Conservation (phyloP, 2,888 invertebrate species). For the Scaptodrosophila latifasciaeformis region DNA sequence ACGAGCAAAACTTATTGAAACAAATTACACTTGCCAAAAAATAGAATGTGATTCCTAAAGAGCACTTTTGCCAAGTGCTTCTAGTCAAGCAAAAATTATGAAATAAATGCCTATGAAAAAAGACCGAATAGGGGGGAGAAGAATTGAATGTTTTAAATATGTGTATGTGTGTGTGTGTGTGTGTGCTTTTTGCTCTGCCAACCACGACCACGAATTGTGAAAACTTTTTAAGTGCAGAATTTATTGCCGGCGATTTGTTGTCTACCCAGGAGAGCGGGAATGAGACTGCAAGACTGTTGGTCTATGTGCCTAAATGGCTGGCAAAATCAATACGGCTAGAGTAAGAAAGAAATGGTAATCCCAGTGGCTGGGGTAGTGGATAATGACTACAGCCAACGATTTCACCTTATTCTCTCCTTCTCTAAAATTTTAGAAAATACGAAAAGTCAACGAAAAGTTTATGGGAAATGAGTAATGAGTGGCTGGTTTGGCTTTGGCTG, state of each 20-base stretch:
- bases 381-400: conserved; percentile 27
- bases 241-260: conserved; percentile 61
- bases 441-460: conserved; percentile 63
- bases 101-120: not conserved
- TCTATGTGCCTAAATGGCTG: conserved; percentile 44
- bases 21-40: too few species aligned
- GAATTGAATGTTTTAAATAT: not conserved
- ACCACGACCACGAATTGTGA: conserved; percentile 28
- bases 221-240: conserved; percentile 66
- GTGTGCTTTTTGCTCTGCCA: too few species aligned
- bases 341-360: not conserved
- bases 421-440: conserved; percentile 55
- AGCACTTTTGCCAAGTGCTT: too few species aligned
- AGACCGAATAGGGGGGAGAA: not conserved
- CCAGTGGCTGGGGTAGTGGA: conserved; percentile 25
- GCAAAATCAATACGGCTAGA: conserved; percentile 51
- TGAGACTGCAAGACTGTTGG: not conserved
- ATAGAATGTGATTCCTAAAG: too few species aligned
- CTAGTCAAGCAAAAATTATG: too few species aligned
- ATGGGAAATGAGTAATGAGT: conserved; percentile 65
- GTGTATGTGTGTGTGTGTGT: too few species aligned
- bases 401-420: not conserved
- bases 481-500: conserved; percentile 25
- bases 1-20: too few species aligned
- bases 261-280: too few species aligned